Conservation (phyloP, 2,797 vertebrate genomes). For the Salarias fasciatus region DNA sequence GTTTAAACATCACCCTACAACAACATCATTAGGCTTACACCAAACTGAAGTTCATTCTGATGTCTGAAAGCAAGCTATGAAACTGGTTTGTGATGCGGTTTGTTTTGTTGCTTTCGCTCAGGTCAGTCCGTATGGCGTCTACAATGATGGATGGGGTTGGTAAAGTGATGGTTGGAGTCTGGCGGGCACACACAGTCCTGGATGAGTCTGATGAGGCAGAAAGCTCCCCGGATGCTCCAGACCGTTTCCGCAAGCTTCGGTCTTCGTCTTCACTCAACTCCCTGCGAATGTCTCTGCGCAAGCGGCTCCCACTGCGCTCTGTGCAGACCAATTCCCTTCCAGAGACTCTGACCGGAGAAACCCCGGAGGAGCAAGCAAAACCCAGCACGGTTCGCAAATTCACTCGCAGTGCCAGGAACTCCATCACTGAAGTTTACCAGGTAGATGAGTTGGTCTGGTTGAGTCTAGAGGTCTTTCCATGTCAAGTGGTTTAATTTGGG, state of each 20-base stretch:
- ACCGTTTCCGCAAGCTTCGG: conserved; percentile 79
- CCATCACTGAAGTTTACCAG: conserved; percentile 88
- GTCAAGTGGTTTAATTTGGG: not conserved
- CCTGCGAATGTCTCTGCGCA: conserved; percentile 87
- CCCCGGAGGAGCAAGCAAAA: conserved; percentile 75
- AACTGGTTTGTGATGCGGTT: too few relatives aligned
- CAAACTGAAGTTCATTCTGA: too few relatives aligned
- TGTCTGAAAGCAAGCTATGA: too few relatives aligned
- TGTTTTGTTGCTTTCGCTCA: not conserved
- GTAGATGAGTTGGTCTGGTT: conserved; percentile 60
- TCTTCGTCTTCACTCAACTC: conserved; percentile 84
- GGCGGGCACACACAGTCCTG: conserved; percentile 84
- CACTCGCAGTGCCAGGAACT: conserved; percentile 84
- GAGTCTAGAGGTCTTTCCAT: not conserved
- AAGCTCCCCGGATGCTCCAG: conserved; percentile 78
- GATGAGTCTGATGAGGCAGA: conserved; percentile 82
- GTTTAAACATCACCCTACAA: too few relatives aligned
- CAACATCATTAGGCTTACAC: too few relatives aligned
- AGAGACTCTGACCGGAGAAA: conserved; percentile 81
- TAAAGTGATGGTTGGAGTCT: conserved; percentile 74
- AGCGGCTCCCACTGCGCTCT: conserved; percentile 85
- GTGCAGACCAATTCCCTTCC: conserved; percentile 83
- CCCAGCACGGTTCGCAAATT: conserved; percentile 79
- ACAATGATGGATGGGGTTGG: conserved; percentile 82
- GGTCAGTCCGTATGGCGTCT: conserved; percentile 48